Evolutionary conservation across 2,797 vertebrate genomes (phyloP).

Genomic region (Galagoides demidoff): DNA sequence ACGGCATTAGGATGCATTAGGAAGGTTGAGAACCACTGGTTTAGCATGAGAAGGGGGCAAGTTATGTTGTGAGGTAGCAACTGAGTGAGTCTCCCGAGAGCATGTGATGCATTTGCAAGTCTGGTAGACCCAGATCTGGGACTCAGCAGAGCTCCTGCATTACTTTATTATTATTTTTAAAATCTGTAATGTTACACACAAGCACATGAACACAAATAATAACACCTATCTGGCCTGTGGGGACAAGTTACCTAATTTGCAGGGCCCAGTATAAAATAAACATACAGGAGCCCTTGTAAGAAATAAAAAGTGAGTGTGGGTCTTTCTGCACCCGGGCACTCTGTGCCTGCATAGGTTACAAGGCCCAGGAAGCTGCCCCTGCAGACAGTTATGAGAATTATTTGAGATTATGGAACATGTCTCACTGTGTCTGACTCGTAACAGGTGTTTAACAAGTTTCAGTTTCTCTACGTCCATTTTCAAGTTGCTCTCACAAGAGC

Average conservation of each 20-base stretch:
- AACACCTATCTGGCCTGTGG: background rate
- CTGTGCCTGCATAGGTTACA: background rate
- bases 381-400: background rate
- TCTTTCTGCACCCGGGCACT: background rate
- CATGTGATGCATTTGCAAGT: background rate
- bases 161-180: background rate
- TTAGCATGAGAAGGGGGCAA: background rate
- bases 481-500: background rate
- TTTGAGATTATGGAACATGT: background rate
- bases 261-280: background rate
- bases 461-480: background rate
- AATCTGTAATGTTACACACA: background rate
- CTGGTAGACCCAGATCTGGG: background rate
- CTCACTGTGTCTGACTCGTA: background rate
- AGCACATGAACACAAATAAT: background rate
- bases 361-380: fast-evolving
- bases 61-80: background rate
- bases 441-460: background rate
- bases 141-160: background rate
- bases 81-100: background rate
- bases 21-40: background rate
- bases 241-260: background rate
- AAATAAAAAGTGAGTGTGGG: background rate
- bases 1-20: no score
- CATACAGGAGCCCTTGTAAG: background rate